phyloP scores from a whole-genome alignment of 2,113 vertebrate species.

The Syrmaticus mikado region DNA sequence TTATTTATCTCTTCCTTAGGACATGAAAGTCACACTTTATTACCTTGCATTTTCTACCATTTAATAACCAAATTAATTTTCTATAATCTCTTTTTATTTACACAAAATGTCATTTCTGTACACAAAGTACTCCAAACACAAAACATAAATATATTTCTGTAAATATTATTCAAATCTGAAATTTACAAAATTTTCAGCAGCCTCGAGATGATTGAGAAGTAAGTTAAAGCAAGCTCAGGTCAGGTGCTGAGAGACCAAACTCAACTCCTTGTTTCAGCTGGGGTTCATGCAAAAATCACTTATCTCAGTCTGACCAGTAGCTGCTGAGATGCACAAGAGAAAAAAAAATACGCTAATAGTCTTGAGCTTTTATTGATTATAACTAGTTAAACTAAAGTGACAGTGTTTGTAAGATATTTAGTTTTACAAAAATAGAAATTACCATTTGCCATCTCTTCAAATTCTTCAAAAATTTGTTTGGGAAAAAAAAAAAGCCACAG shows the following conservation, averaged over 20 bases:
- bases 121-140: not conserved
- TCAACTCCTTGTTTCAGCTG: not conserved
- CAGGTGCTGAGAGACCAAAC: not conserved
- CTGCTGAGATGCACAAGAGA: not conserved
- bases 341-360: not conserved
- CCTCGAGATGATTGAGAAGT: not conserved
- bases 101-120: not conserved
- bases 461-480: constrained; percentile 37
- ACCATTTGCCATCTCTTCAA: constrained; percentile 51
- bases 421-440: not conserved
- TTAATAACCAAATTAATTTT: not conserved
- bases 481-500: not conserved
- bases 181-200: not conserved
- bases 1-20: not conserved
- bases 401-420: not conserved
- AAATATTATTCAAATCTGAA: not conserved
- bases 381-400: not conserved
- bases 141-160: not conserved
- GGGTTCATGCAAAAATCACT: not conserved
- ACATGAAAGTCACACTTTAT: not conserved
- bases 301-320: not conserved
- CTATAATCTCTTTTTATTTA: not conserved
- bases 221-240: not conserved
- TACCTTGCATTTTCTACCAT: not conserved
- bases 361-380: not conserved